Conservation (phyloP, 2,797 vertebrate species). For the Leptodactylus fallax region DNA sequence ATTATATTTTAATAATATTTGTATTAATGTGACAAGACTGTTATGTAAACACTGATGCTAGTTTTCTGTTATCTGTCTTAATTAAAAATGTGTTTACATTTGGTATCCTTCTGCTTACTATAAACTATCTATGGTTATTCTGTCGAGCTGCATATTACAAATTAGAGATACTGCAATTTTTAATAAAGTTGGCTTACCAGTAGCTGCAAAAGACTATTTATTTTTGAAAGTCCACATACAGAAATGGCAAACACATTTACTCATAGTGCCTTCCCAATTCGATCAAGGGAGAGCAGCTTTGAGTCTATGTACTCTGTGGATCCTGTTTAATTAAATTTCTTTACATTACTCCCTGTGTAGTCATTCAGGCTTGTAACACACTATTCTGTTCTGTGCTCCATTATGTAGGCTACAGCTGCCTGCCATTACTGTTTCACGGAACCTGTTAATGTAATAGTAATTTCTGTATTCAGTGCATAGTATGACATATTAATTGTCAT, state of each 20-base stretch:
- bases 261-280: constrained; percentile 4
- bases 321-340: constrained; percentile 52
- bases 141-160: background rate
- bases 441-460: constrained; percentile 52
- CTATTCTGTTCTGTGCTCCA: constrained; percentile 33
- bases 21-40: constrained; percentile 35
- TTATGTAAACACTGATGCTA: constrained; percentile 37
- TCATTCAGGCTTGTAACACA: constrained; percentile 15
- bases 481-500: constrained; percentile 28
- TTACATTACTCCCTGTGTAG: constrained; percentile 38
- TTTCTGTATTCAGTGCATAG: constrained; percentile 29
- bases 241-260: background rate
- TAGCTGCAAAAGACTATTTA: background rate
- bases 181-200: constrained; percentile 1
- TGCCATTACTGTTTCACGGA: constrained; percentile 8
- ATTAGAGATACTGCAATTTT: background rate
- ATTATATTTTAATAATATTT: constrained; percentile 48
- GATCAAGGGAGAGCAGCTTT: constrained; percentile 27
- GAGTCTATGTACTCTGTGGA: constrained; percentile 23
- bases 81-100: constrained; percentile 35
- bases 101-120: background rate
- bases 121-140: background rate
- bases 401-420: constrained; percentile 50
- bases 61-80: constrained; percentile 25
- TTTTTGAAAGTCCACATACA: constrained; percentile 24